Base-by-base conservation (phyloP, 1,140 invertebrate genomes). In the Trissolcus basalis region DNA sequence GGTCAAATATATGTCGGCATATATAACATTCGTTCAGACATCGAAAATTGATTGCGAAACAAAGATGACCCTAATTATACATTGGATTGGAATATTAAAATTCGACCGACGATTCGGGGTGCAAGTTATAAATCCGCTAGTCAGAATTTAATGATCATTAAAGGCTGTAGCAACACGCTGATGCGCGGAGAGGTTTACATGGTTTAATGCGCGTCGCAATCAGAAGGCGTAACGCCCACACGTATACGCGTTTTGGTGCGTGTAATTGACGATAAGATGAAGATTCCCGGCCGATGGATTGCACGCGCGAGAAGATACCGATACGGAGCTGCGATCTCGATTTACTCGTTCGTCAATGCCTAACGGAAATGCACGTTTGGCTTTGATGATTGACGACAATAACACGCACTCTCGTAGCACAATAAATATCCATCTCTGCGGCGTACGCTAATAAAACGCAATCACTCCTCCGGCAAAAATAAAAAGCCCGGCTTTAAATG, bases 151-250 rank as follows among this genome's bases (percentile, higher is more conserved):
- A 69, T 64, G 60, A 53, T 35, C 54, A 70, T 65, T 65, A 59
- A 65, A 54, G 43, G 53, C 64, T 69, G 54, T 47, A 48, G 51
- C 58, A n/a, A n/a, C n/a, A n/a, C n/a, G n/a, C n/a, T n/a, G n/a
- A n/a, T 68, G 59, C 48, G 58, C 53, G 49, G 44, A 54, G 45
- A 70, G n/a, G 65, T 77, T 77, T 77, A 77, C 67, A 67, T 59
- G 73, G 44, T 77, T 77, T 77, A 61, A 77, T 77, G 56, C 67
- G 47, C 61, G 61, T 63, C 50, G 73, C 67, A 60, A 77, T 77
- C 73, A 77, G 71, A 67, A 43, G 14, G 73, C 61, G 73, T 77
- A 77, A 77, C 73, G 61, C 73, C 73, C 54, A 76, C 73, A 60
- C 19, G 19, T 65, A n/a, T n/a, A 69, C 55, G 60, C 48, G 64